Evolutionary conservation across 2,888 invertebrate genomes (phyloP), one percentile per base, ranked within the genome.

Genomic region (Drosophila rellima): DNA sequence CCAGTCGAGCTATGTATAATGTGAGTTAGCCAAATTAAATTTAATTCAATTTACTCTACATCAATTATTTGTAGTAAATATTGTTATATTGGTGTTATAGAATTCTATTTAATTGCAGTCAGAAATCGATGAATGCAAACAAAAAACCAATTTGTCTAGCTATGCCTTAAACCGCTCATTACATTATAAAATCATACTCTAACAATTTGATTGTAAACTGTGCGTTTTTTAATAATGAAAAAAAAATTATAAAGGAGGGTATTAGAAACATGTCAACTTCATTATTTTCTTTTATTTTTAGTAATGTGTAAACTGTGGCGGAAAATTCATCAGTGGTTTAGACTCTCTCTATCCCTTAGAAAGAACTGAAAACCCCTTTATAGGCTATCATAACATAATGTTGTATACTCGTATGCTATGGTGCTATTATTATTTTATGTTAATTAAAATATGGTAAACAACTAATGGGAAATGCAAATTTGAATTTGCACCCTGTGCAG

Each of bases 371-470:
- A 26, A 35, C 15, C 13, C 31, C 13, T 31, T 48, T 29, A 29
- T 42, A 35, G 40, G n/a, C 47, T 20, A 40, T 39, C 70, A 57
- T 33, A 56, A 44, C 18, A 59, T n/a, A 39, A 10, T 39, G 13
- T 37, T 37, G 18, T n/a, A 59, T 48, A 18, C 18, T 8, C 13
- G n/a, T 44, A 50, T 42, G 71, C 37, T 63, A 60, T 42, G 52
- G 48, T 71, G 63, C 51, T 61, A 45, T 78, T 73, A 60, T 73
- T 66, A 73, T 78, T 78, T 62, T n/a, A 78, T 60, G 74, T 65
- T 78, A 73, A 78, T 76, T 76, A 73, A 81, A 87, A 87, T 72
- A 70, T 83, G 83, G 69, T 73, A 70, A 80, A 63, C 72, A 73
- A 72, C 78, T 80, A 82, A 78, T 80, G 62, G 66, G 70, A 77